Evolutionary conservation across 2,797 vertebrate genomes (phyloP).

Genomic region (Ambastaia sidthimunki): DNA sequence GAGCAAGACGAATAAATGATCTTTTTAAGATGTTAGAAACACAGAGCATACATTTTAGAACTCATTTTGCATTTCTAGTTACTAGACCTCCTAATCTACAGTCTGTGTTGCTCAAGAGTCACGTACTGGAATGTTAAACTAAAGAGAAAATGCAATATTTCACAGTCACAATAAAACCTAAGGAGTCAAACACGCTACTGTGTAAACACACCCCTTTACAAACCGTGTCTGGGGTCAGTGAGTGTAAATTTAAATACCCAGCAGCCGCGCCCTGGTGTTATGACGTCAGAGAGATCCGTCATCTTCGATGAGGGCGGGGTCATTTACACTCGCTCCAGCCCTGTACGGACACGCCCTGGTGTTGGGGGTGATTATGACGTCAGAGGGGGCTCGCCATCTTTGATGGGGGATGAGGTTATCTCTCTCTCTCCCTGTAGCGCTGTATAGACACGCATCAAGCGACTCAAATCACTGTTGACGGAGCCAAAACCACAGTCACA

Average conservation of each 20-base stretch:
- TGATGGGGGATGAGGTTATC: conserved; percentile 30
- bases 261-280: conserved; percentile 37
- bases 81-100: background rate
- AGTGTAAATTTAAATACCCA: background rate
- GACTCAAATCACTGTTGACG: conserved; percentile 64
- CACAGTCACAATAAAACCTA: background rate
- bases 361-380: conserved; percentile 27
- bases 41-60: background rate
- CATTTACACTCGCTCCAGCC: conserved; percentile 68
- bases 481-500: conserved; percentile 47
- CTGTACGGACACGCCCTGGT: conserved; percentile 37
- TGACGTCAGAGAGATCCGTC: conserved; percentile 44
- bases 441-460: conserved; percentile 66
- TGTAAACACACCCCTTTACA: background rate
- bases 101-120: background rate
- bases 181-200: background rate
- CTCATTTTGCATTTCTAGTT: background rate
- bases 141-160: background rate
- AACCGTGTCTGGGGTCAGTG: background rate
- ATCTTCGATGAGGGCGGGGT: conserved; percentile 36
- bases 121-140: background rate
- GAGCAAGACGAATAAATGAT: conserved; percentile 7
- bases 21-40: background rate
- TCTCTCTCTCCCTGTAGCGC: background rate
- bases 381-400: conserved; percentile 50